A percentile compares a stretch with the other conserved stretches of the same genome.
Conservation (phyloP, 2,888 invertebrate species). For the Pseudococcus viburni region DNA sequence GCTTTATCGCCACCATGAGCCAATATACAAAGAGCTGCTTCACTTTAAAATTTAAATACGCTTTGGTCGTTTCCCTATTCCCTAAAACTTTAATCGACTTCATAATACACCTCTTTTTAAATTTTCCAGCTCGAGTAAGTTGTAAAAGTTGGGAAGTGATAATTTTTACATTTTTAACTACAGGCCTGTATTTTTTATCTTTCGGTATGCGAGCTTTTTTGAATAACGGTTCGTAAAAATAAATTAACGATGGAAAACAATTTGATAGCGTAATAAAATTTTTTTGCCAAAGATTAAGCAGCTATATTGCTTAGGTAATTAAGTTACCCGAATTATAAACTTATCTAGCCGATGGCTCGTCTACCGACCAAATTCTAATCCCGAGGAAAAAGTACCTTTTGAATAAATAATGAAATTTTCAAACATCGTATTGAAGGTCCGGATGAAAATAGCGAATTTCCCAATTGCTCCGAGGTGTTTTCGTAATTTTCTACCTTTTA, state of each 20-base stretch:
- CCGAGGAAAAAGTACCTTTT: not conserved
- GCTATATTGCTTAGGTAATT: not conserved
- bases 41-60: not conserved
- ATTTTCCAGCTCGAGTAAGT: too few relatives aligned
- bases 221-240: not conserved
- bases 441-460: not conserved
- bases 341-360: not conserved
- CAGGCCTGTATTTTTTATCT: not conserved
- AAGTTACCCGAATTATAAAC: not conserved
- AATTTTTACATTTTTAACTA: not conserved
- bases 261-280: not conserved
- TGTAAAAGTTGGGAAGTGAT: too few relatives aligned
- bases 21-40: not conserved
- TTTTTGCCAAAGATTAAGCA: not conserved
- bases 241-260: not conserved
- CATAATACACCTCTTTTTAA: too few relatives aligned
- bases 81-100: not conserved
- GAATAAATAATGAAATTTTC: slow-evolving; percentile 3
- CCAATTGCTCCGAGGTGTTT: not conserved
- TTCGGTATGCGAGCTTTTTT: not conserved
- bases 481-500: not conserved
- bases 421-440: not conserved
- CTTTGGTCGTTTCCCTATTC: not conserved
- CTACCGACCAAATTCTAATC: not conserved
- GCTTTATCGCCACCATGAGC: not conserved